These are phyloP conservation scores for Megalonaias nervosa DNA, from an alignment of 1,140 invertebrate genomes.

Conservation along the genomic window DNA sequence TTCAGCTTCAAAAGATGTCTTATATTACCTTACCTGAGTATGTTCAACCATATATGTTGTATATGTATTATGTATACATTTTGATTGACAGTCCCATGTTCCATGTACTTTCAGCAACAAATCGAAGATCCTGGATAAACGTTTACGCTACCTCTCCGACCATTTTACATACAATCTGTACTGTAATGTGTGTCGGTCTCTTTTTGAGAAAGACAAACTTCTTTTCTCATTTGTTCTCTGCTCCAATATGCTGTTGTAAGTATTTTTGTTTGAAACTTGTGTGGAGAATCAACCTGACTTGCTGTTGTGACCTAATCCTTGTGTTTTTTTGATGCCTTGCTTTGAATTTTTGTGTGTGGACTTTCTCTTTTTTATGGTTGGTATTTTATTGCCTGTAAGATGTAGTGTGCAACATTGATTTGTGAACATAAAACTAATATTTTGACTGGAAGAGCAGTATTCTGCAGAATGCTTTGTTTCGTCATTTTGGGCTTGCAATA, in stretches of 20 bases:
- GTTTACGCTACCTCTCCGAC: slow-evolving; percentile 69
- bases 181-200: slow-evolving; percentile 68
- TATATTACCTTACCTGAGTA: no score
- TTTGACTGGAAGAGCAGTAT: no score
- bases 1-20: no score
- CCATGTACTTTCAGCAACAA: slow-evolving; percentile 70
- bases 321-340: not conserved
- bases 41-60: no score
- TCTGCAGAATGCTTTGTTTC: no score
- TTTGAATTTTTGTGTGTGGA: not conserved
- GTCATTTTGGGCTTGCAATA: no score
- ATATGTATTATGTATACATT: no score
- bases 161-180: slow-evolving; percentile 70
- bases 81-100: no score
- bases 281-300: slow-evolving; percentile 2
- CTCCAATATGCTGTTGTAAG: slow-evolving; percentile 72
- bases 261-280: slow-evolving; percentile 31
- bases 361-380: not conserved
- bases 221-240: slow-evolving; percentile 71
- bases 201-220: slow-evolving; percentile 71
- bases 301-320: not conserved
- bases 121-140: slow-evolving; percentile 65
- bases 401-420: no score
- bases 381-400: not conserved
- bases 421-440: no score